phyloP scores from a whole-genome alignment of 2,113 vertebrate genomes.

The Prietella phreatophila region DNA sequence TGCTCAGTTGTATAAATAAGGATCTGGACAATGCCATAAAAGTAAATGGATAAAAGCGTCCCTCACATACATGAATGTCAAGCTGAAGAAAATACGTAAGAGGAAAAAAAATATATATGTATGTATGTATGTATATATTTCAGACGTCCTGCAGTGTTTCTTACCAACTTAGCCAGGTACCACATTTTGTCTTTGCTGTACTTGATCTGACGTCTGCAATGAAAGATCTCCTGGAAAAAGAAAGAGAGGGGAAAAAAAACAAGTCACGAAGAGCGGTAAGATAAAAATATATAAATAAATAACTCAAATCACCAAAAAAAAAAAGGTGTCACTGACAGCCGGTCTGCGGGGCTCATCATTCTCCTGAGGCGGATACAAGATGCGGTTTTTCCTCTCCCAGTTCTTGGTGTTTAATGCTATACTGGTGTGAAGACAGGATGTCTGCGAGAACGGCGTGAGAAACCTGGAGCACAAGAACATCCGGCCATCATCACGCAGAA shows the following conservation, averaged over 20 bases:
- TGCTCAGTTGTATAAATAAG: too few species aligned
- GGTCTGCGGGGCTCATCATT: conserved; percentile 84
- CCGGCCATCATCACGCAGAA: background rate
- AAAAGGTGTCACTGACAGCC: conserved; percentile 75
- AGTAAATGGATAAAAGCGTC: background rate
- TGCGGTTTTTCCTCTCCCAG: conserved; percentile 87
- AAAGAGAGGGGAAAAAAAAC: background rate
- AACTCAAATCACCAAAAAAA: background rate
- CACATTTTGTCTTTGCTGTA: conserved; percentile 99
- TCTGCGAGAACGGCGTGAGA: conserved; percentile 38
- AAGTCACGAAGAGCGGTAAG: background rate
- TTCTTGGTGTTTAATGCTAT: conserved; percentile 61
- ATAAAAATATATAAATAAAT: background rate
- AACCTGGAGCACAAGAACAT: conserved; percentile 65
- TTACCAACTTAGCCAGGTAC: conserved; percentile 95
- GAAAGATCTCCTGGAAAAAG: conserved; percentile 81
- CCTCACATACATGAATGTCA: background rate
- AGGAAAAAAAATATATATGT: background rate
- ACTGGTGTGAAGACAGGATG: conserved; percentile 77
- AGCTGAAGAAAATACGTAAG: background rate
- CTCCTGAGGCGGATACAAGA: conserved; percentile 83
- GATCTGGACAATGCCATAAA: too few species aligned
- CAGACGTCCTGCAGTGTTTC: conserved; percentile 34
- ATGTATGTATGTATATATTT: too few species aligned
- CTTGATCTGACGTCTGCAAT: conserved; percentile 90